phyloP scores from a whole-genome alignment of 2,888 invertebrate species.

The Euplagia quadripunctaria region DNA sequence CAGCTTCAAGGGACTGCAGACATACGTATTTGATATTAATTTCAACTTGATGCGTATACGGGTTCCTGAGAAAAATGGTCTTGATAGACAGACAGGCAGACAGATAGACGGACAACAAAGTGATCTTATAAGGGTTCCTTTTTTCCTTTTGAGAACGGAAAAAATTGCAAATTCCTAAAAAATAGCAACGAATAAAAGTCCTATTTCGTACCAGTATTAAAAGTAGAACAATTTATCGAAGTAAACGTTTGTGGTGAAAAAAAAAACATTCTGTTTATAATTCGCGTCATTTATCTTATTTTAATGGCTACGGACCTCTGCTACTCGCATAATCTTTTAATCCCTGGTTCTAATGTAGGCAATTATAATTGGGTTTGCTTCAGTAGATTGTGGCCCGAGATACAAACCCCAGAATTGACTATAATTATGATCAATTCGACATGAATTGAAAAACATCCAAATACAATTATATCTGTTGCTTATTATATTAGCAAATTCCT shows the following conservation, averaged over 20 bases:
- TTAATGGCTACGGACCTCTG: slow-evolving; percentile 20
- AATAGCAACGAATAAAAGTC: background rate
- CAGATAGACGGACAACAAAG: too few relatives aligned
- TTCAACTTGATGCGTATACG: too few relatives aligned
- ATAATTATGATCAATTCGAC: slow-evolving; percentile 13
- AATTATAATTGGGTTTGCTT: slow-evolving; percentile 23
- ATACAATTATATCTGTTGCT: background rate
- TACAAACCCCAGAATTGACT: slow-evolving; percentile 12
- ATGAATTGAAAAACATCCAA: slow-evolving; percentile 2
- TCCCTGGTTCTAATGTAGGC: slow-evolving; percentile 25
- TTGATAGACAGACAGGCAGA: too few relatives aligned
- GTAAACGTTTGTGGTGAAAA: slow-evolving; percentile 15
- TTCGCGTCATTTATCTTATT: slow-evolving; percentile 25
- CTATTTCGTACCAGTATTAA: background rate
- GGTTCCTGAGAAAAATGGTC: too few relatives aligned
- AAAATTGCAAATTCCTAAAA: background rate
- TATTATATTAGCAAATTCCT: background rate
- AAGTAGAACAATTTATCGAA: slow-evolving; percentile 15
- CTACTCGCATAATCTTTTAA: slow-evolving; percentile 19
- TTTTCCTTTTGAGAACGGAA: too few relatives aligned
- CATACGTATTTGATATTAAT: too few relatives aligned
- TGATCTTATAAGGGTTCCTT: too few relatives aligned
- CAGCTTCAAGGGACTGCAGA: too few relatives aligned
- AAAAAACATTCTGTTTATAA: slow-evolving; percentile 19
- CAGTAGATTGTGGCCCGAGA: slow-evolving; percentile 15